Base-by-base conservation (phyloP, 2,888 invertebrate species). In the Heliconius charithonia region DNA sequence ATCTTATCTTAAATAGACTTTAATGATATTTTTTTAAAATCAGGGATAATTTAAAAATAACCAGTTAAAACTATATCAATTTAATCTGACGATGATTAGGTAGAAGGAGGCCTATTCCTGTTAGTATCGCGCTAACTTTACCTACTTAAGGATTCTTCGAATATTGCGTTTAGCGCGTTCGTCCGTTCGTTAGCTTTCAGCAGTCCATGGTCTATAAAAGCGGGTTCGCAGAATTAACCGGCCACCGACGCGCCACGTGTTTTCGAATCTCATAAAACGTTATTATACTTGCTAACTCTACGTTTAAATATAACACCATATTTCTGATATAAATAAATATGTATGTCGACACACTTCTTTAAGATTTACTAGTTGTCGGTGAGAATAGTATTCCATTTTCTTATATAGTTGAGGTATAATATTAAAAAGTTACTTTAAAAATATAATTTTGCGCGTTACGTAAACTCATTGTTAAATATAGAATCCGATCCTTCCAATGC, bases 141-240 rank as follows among this genome's bases (percentile, higher is more conserved):
- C 76, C 79, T 81, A 83, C 77, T 81, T 81, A 76, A 78, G 79
- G 78, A 81, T 86, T 86, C 86, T 80, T 75, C 83, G 86, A 86
- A 87, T 83, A 84, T 81, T 81, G 84, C 87, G 85, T 88, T 88
- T 87, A 83, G 87, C 86, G 84, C 86, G 88, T 85, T 85, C 85
- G 88, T 86, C 85, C 90, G 91, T 90, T 90, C 89, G 90, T 89
- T 90, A 87, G 90, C 89, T 93, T 91, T 92, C 93, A 94, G 89
- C 92, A 88, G 92, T 87, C 92, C 93, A 88, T 92, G 89, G 89
- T 90, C 92, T 86, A 94, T 94, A 93, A 93, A 94, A 90, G 87
- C 75, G 85, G 86, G 87, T 94, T 94, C 94, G 89, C 81, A 85
- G 94, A 93, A 92, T 85, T 83, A 65, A 86, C 79, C 86, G 88